A percentile compares a stretch with the other conserved stretches of the same genome.
These are phyloP conservation scores for Nomada flava DNA, from an alignment of 2,888 invertebrate species.

Conservation along the genomic window DNA sequence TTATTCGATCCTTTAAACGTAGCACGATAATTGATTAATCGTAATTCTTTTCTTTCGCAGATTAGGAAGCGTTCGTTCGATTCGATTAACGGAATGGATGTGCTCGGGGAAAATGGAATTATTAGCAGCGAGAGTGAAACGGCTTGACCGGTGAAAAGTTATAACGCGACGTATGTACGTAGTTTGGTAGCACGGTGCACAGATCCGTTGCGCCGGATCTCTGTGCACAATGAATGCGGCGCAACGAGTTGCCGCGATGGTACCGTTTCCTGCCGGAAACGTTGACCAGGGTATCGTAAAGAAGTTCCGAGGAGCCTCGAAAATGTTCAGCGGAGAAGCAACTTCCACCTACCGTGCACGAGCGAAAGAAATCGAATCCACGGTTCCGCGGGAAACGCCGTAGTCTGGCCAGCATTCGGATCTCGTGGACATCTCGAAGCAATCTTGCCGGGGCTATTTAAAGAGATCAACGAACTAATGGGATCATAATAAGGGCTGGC, in stretches of 20 bases:
- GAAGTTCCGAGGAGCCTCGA: constrained; percentile 15
- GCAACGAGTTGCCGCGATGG: constrained; percentile 19
- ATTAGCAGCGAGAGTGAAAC: constrained; percentile 13
- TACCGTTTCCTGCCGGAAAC: constrained; percentile 17
- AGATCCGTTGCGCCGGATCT: not conserved
- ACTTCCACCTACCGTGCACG: not conserved
- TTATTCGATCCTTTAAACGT: not conserved
- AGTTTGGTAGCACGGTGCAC: not conserved
- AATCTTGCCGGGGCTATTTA: not conserved
- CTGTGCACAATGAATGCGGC: constrained; percentile 22
- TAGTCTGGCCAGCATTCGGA: not conserved
- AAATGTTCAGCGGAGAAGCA: constrained; percentile 1
- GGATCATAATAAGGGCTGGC: constrained; percentile 4
- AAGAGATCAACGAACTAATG: constrained; percentile 15
- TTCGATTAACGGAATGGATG: not conserved
- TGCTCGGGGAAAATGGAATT: not conserved
- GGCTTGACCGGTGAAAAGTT: not conserved
- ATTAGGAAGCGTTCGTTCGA: not conserved
- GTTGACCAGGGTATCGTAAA: constrained; percentile 36
- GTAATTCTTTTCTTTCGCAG: not conserved
- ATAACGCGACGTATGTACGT: too few species aligned
- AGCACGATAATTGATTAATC: not conserved
- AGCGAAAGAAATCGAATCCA: constrained; percentile 15
- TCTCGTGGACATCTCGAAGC: not conserved
- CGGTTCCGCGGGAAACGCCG: constrained; percentile 1